Conservation (phyloP, 2,113 vertebrate species). For the Coryphaenoides rupestris region DNA sequence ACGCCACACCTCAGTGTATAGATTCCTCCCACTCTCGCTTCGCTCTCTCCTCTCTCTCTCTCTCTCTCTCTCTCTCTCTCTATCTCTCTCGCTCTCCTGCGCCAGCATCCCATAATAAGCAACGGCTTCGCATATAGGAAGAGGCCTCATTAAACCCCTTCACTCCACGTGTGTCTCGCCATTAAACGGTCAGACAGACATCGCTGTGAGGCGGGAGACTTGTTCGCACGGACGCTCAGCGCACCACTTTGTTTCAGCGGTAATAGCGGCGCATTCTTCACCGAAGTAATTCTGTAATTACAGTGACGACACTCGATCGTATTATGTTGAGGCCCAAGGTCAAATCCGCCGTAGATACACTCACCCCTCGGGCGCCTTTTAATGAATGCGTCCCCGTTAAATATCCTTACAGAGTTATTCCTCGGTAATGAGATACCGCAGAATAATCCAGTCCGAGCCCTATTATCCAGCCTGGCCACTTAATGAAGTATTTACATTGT, state of each 20-base stretch:
- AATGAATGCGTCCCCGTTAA: slow-evolving; percentile 49
- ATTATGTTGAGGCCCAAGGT: slow-evolving; percentile 48
- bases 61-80: too few relatives aligned
- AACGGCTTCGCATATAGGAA: too few relatives aligned
- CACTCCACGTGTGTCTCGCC: slow-evolving; percentile 40
- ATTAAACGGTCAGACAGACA: slow-evolving; percentile 18
- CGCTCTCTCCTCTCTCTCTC: too few relatives aligned
- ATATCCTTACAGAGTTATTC: slow-evolving; percentile 27
- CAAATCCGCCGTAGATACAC: slow-evolving; percentile 29
- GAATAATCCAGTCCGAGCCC: slow-evolving; percentile 23
- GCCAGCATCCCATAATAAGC: slow-evolving; percentile 33
- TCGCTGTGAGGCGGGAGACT: background rate
- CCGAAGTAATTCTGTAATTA: slow-evolving; percentile 25
- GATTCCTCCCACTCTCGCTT: slow-evolving; percentile 44
- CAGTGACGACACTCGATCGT: slow-evolving; percentile 16
- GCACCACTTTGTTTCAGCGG: slow-evolving; percentile 12
- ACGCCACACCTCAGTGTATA: slow-evolving; percentile 16
- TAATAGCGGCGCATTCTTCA: slow-evolving; percentile 24
- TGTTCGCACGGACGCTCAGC: background rate
- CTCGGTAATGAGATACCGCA: slow-evolving; percentile 38
- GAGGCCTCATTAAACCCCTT: slow-evolving; percentile 1
- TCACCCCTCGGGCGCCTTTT: slow-evolving; percentile 46
- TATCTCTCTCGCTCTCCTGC: too few relatives aligned
- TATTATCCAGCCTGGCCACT: too few relatives aligned
- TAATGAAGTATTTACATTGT: too few relatives aligned